Evolutionary conservation across 2,113 vertebrate genomes (phyloP), one percentile per base, ranked within the genome.

Genomic region (Plestiodon gilberti): DNA sequence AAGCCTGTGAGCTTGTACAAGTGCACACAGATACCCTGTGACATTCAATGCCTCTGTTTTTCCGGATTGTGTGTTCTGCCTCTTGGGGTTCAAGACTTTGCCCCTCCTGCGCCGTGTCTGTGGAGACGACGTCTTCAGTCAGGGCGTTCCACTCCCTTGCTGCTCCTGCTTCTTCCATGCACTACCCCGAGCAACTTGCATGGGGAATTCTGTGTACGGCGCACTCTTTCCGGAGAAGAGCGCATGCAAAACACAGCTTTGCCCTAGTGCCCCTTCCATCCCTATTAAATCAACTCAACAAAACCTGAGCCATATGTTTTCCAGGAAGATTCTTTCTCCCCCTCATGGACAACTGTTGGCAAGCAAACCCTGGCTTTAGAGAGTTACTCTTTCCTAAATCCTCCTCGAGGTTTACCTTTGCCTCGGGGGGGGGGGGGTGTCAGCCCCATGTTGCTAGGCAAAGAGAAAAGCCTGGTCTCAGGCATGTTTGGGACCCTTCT

Each of bases 401-500:
- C 52, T 23, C 48, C 13, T 71, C 55, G 23, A 71, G 76, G 40
- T 86, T 79, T 86, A 79, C 35, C 84, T 86, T 71, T 79, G 84
- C 76, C 75, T 71, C 6, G 6, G 76, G 52, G 83, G 43, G 43
- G 43, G 43, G 43, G 43, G 43, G 43, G 43, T 5, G 76, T 71
- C 84, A 71, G 76, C 38, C 28, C 35, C 33, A n/a, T 25, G 84
- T 86, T 86, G 84, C 77, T 73, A 80, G 55, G 84, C 65, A 61
- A 71, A 80, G 43, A 15, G 35, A 38, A 65, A 70, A 6, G 28
- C 33, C 38, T 33, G 52, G 64, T 48, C 70, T 18, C 52, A 40
- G 14, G 38, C 10, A 86, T 86, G 77, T 80, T 80, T 80, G 52
- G 76, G 67, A 22, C 77, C 62, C 77, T 86, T 30, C 13, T 48